phyloP scores from a whole-genome alignment of 1,140 invertebrate species.

The Apolygus lucorum region DNA sequence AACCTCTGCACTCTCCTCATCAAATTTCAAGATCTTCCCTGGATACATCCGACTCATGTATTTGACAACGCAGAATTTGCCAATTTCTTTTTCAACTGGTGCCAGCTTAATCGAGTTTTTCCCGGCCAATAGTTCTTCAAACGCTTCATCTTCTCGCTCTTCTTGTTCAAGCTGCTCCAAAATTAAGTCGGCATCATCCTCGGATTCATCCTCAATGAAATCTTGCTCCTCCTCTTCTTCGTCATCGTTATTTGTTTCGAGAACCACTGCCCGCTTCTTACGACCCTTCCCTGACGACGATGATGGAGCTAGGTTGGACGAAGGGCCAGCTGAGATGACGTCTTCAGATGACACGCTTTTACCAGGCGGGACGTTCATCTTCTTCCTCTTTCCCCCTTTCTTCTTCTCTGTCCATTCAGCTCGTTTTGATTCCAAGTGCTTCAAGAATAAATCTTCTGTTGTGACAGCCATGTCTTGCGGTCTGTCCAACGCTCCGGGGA shows the following conservation, averaged over 20 bases:
- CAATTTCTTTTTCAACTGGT: neutral
- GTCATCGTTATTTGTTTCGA: neutral
- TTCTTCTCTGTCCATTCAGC: neutral
- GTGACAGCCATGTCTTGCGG: neutral
- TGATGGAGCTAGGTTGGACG: neutral
- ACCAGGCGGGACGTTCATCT: no score
- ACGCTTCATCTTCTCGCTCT: neutral
- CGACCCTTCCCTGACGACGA: neutral
- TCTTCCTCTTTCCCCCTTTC: neutral
- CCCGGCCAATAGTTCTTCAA: neutral
- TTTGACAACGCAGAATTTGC: neutral
- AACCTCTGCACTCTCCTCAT: neutral
- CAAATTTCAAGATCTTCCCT: neutral
- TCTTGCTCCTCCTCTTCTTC: neutral
- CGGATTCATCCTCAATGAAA: neutral
- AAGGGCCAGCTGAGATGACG: neutral
- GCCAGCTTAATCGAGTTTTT: slow-evolving; percentile 1
- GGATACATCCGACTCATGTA: neutral
- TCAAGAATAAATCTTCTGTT: neutral
- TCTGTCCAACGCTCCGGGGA: neutral
- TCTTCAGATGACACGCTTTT: neutral
- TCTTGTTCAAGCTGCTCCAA: neutral
- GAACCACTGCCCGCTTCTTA: neutral
- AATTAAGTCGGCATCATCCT: neutral
- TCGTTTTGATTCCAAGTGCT: neutral